Evolutionary conservation across 2,113 vertebrate genomes (phyloP), one percentile per base, ranked within the genome.

Genomic region (Megaleporinus macrocephalus): DNA sequence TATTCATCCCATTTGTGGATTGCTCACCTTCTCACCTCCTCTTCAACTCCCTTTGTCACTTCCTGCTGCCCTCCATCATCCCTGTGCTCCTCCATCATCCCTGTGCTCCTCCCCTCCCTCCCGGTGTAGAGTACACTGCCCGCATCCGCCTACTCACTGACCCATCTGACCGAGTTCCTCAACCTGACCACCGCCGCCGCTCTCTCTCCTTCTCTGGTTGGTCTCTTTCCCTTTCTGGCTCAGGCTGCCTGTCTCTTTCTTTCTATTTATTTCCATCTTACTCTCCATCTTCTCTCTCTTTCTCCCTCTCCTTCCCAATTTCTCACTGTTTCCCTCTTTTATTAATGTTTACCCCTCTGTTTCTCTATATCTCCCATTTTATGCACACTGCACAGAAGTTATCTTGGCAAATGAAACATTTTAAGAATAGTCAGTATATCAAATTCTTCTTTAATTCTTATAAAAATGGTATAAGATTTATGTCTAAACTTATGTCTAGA

Each of bases 181-280:
- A 91, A 86, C 89, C 92, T 90, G 95, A 94, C 84, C 95, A 94
- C 85, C 95, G 91, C 66, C 96, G 91, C 61, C 93, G 92, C 53
- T 96, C 95, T 90, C 93, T 93, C 88, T 97, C 96, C 22, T 90
- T 94, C 82, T 94, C 94, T n/a, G 96, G 97, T 99, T 96, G 36
- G 97, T 97, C 93, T 73, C 86, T 85, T 84, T 80, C 36, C 51
- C 65, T 36, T 57, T 72, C 13, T 1, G 2, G 78, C 27, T 15
- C 36, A 53, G 61, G 29, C 41, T 61, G 29, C 20, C 49, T 53
- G 61, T 33, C 33, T 61, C 36, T 77, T 22, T 47, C 47, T 22
- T 20, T 73, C 26, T 55, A 29, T 30, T 16, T 44, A 59, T 36
- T 20, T 24, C n/a, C 55, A 4, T 76, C n/a, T 63, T 73, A 22